phyloP scores from a whole-genome alignment of 2,888 invertebrate genomes.

The Eurois occulta region DNA sequence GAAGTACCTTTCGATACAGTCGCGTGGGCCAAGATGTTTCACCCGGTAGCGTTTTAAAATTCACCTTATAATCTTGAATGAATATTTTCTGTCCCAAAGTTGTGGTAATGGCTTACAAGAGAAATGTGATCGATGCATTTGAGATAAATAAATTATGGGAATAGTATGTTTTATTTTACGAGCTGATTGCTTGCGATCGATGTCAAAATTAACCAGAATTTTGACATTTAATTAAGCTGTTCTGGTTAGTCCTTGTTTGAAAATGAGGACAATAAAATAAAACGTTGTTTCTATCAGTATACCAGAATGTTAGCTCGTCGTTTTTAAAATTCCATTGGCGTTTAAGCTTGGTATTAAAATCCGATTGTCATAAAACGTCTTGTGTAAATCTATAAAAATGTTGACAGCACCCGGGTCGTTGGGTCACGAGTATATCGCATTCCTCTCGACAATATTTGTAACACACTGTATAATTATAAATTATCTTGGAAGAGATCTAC shows the following conservation, averaged over 20 bases:
- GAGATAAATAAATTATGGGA: constrained; percentile 68
- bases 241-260: constrained; percentile 30
- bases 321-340: constrained; percentile 49
- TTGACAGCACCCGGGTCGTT: constrained; percentile 71
- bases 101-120: constrained; percentile 73
- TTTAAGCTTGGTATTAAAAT: constrained; percentile 63
- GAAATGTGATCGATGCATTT: constrained; percentile 76
- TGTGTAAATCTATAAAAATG: constrained; percentile 76
- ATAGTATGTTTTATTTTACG: constrained; percentile 65
- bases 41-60: constrained; percentile 78
- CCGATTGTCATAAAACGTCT: constrained; percentile 71
- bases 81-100: constrained; percentile 73
- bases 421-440: constrained; percentile 73
- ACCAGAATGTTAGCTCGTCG: constrained; percentile 15
- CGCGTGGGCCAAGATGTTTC: constrained; percentile 66
- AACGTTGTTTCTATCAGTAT: constrained; percentile 15
- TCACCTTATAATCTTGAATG: constrained; percentile 75
- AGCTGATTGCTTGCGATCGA: constrained; percentile 50
- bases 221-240: constrained; percentile 57
- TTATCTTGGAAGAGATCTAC: constrained; percentile 67
- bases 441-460: constrained; percentile 70
- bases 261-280: constrained; percentile 24
- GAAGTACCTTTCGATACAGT: constrained; percentile 70
- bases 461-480: constrained; percentile 65
- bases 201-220: constrained; percentile 51